Evolutionary conservation across 2,113 vertebrate genomes (phyloP).

Genomic region (Amphiprion ocellaris): DNA sequence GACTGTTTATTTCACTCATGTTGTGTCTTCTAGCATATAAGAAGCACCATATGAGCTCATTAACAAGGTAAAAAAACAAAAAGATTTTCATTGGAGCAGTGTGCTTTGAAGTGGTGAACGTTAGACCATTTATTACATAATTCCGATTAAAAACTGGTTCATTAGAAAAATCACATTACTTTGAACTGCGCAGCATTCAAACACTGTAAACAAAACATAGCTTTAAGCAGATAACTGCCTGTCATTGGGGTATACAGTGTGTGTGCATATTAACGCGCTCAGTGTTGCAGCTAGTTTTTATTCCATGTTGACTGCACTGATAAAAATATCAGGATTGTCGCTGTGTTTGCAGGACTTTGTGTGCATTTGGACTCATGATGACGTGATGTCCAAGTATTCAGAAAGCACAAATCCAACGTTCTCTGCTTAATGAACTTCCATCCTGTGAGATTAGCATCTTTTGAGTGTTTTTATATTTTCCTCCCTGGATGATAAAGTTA

Average conservation of each 20-base stretch:
- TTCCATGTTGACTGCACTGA: not conserved
- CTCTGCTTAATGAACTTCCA: slow-evolving; percentile 19
- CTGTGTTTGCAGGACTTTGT: not conserved
- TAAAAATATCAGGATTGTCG: not conserved
- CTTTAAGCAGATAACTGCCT: slow-evolving; percentile 19
- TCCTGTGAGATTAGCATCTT: slow-evolving; percentile 40
- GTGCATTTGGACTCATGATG: not conserved
- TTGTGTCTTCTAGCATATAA: too few relatives aligned
- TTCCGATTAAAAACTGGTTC: slow-evolving; percentile 22
- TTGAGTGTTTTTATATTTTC: slow-evolving; percentile 9
- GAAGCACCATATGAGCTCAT: too few relatives aligned
- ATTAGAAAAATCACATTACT: slow-evolving; percentile 38
- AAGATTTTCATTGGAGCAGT: too few relatives aligned
- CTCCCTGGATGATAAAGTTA: slow-evolving; percentile 36
- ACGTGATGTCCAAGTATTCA: not conserved
- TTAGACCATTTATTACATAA: slow-evolving; percentile 19
- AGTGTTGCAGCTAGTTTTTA: not conserved
- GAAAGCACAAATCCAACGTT: not conserved
- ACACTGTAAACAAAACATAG: slow-evolving; percentile 41
- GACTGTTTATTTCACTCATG: too few relatives aligned
- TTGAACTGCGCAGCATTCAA: slow-evolving; percentile 34
- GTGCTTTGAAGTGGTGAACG: not conserved
- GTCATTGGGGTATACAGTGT: not conserved
- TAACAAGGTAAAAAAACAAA: too few relatives aligned
- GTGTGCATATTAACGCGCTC: slow-evolving; percentile 7